Conservation (phyloP, 1,140 invertebrate genomes). For the Drosophila prosaltans region DNA sequence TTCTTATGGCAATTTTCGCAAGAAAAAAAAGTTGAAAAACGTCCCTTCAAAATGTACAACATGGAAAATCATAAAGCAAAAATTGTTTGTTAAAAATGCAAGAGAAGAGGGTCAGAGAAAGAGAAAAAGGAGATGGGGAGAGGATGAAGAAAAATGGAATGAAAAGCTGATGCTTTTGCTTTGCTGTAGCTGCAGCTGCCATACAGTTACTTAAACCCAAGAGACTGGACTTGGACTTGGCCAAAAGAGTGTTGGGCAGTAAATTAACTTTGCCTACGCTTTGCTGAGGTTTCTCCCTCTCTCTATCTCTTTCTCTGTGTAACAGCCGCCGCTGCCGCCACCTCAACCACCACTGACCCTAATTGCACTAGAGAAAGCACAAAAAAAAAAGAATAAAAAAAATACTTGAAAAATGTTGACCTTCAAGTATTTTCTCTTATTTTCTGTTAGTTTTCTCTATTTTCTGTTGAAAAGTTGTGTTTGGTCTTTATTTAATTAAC, state of each 20-base stretch:
- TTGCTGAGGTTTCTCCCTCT: conserved; percentile 51
- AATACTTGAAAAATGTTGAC: conserved; percentile 66
- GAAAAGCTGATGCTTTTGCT: conserved; percentile 7
- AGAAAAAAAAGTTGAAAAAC: conserved; percentile 27
- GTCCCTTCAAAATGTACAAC: conserved; percentile 2
- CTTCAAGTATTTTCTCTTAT: conserved; percentile 60
- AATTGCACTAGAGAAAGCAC: conserved; percentile 52
- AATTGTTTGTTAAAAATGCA: conserved; percentile 47
- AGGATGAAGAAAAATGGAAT: not conserved
- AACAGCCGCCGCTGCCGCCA: not conserved
- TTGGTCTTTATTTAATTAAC: conserved; percentile 69
- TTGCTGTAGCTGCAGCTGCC: not conserved
- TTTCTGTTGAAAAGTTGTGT: conserved; percentile 5
- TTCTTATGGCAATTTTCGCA: conserved; percentile 3
- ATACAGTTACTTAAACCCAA: conserved; percentile 51
- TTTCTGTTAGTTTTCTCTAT: conserved; percentile 12
- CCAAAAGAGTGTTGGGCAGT: conserved; percentile 49
- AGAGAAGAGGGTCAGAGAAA: conserved; percentile 4
- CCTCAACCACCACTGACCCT: conserved; percentile 30
- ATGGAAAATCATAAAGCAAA: conserved; percentile 39
- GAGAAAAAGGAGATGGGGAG: not conserved
- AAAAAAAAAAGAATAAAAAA: conserved; percentile 30
- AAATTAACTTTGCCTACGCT: conserved; percentile 71
- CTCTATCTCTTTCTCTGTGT: not conserved
- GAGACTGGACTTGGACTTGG: conserved; percentile 25